Percentiles rank a stretch among this genome's conserved stretches.
phyloP scores from a whole-genome alignment of 2,888 invertebrate genomes.

The Cremastinae sp. region DNA sequence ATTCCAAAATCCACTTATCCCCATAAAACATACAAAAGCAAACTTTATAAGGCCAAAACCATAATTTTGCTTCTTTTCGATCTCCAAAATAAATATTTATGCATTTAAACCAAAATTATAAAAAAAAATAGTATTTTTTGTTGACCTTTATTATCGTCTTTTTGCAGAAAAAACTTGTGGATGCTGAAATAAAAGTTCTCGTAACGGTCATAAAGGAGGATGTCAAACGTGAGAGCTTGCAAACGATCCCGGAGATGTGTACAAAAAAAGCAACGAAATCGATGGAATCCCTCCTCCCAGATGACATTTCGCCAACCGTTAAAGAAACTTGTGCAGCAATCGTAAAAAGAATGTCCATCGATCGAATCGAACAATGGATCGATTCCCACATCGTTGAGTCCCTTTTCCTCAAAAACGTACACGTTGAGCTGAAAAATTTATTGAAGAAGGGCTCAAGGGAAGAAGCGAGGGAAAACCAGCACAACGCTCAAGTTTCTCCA shows the following conservation, averaged over 20 bases:
- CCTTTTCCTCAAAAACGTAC: constrained; percentile 74
- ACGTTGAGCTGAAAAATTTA: constrained; percentile 45
- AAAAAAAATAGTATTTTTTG: too few species aligned
- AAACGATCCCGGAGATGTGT: constrained; percentile 70
- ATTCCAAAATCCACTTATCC: too few species aligned
- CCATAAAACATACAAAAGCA: too few species aligned
- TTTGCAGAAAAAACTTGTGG: constrained; percentile 28
- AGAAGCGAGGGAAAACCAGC: constrained; percentile 58
- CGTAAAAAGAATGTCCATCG: constrained; percentile 81
- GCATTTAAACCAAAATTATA: too few species aligned
- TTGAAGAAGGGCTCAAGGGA: constrained; percentile 43
- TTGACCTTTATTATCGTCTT: not conserved
- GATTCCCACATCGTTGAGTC: constrained; percentile 79
- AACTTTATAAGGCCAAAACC: too few species aligned
- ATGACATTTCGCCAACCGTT: constrained; percentile 81
- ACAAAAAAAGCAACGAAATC: constrained; percentile 69
- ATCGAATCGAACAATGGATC: constrained; percentile 83
- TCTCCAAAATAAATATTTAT: too few species aligned
- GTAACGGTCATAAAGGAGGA: constrained; percentile 61
- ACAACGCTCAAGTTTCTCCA: constrained; percentile 69
- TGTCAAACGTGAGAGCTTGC: constrained; percentile 69
- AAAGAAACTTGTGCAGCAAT: constrained; percentile 82
- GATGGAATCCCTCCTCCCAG: constrained; percentile 82
- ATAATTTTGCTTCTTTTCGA: too few species aligned
- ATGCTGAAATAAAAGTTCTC: constrained; percentile 28